Percentiles rank a stretch among this genome's conserved stretches.
Conservation (phyloP, 2,888 invertebrate genomes). For the Caenorhabditis drosophilae region DNA sequence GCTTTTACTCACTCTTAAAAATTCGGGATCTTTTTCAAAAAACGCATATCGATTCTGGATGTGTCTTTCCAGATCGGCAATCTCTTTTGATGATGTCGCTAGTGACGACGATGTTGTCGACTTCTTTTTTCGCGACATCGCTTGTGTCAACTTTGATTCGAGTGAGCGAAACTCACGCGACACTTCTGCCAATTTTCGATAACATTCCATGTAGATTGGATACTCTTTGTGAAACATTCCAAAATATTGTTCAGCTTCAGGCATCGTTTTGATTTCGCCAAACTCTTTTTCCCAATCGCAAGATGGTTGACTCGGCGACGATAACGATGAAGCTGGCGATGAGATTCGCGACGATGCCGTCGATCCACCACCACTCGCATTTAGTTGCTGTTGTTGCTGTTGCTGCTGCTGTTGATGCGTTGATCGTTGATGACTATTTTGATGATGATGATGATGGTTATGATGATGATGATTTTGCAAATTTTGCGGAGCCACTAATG, state of each 20-base stretch:
- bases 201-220: conserved; percentile 52
- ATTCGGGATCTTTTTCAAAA: conserved; percentile 45
- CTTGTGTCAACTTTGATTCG: conserved; percentile 28
- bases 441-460: conserved; percentile 2
- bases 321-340: conserved; percentile 45
- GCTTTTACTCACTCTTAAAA: conserved; percentile 34
- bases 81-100: conserved; percentile 14
- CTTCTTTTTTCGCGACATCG: conserved; percentile 5
- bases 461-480: conserved; percentile 4
- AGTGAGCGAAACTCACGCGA: conserved; percentile 32
- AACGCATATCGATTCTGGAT: conserved; percentile 28
- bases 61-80: conserved; percentile 10
- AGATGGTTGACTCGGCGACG: conserved; percentile 50
- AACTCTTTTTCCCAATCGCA: conserved; percentile 54
- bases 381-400: not conserved
- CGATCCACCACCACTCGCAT: conserved; percentile 26
- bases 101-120: conserved; percentile 8
- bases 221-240: conserved; percentile 53
- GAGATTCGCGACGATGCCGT: conserved; percentile 41
- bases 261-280: conserved; percentile 30
- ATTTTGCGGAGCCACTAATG: too few species aligned
- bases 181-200: conserved; percentile 23
- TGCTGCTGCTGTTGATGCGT: not conserved
- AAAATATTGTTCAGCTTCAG: conserved; percentile 46
- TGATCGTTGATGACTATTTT: not conserved